These are phyloP conservation scores for Orchestes rusci DNA, from an alignment of 2,888 invertebrate species.

Conservation along the genomic window DNA sequence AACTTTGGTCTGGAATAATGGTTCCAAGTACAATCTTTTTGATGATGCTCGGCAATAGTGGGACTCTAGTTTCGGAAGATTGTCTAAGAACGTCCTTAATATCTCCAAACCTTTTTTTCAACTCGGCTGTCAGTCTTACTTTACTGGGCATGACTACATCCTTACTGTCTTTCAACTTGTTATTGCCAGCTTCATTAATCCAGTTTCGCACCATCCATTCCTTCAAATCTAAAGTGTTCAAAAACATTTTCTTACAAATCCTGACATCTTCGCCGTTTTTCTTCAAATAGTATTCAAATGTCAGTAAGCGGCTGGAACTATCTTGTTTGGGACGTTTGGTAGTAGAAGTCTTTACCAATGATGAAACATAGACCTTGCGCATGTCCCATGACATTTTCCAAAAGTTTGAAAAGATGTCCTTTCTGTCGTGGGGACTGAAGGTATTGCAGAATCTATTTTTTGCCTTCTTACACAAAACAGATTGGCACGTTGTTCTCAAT, in stretches of 20 bases:
- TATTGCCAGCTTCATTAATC: constrained; percentile 9
- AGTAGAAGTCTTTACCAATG: constrained; percentile 8
- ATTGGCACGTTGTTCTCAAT: constrained; percentile 9
- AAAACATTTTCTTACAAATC: constrained; percentile 1
- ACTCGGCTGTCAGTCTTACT: constrained; percentile 13
- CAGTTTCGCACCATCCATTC: constrained; percentile 8
- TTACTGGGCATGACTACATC: constrained; percentile 17
- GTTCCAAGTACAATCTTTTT: constrained; percentile 10
- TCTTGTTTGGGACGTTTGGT: constrained; percentile 8
- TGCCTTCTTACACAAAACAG: constrained; percentile 10
- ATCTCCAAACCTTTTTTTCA: constrained; percentile 12
- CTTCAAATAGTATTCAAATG: constrained; percentile 9
- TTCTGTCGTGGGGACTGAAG: constrained; percentile 6
- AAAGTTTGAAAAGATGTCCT: constrained; percentile 7
- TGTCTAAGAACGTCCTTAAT: constrained; percentile 19
- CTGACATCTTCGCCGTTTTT: constrained; percentile 1
- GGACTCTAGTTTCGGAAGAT: constrained; percentile 21
- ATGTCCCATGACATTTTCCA: constrained; percentile 8
- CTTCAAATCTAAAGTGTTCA: constrained; percentile 4
- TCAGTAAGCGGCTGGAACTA: constrained; percentile 9
- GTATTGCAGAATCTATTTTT: neutral
- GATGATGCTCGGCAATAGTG: neutral
- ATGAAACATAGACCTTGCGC: constrained; percentile 3
- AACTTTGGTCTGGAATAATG: constrained; percentile 12
- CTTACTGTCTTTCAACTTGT: constrained; percentile 11